These are phyloP conservation scores for Ramphastos sulfuratus DNA, from an alignment of 2,113 vertebrate species.

Conservation along the genomic window DNA sequence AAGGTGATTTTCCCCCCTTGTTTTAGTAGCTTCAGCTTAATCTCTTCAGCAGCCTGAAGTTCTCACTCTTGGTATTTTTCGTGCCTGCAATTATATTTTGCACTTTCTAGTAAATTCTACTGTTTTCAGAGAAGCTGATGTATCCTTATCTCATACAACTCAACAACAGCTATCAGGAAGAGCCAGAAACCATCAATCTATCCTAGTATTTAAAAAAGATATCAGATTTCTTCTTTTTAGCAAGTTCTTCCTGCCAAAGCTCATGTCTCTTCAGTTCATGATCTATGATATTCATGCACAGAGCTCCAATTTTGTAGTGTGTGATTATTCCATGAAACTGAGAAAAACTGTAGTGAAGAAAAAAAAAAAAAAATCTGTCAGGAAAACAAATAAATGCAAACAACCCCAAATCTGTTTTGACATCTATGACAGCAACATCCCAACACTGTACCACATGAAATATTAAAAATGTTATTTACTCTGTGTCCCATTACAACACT, in stretches of 20 bases:
- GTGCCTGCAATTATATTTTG: not conserved
- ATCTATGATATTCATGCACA: slow-evolving; percentile 94
- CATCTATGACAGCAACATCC: not conserved
- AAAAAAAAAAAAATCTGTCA: slow-evolving; percentile 41
- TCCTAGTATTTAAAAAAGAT: slow-evolving; percentile 80
- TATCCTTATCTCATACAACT: rapidly evolving
- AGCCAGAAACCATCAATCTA: not conserved
- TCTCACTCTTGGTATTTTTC: not conserved
- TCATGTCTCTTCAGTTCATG: slow-evolving; percentile 93
- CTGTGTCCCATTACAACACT: not conserved
- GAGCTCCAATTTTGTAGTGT: slow-evolving; percentile 92
- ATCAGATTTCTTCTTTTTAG: slow-evolving; percentile 93
- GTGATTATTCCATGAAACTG: slow-evolving; percentile 93
- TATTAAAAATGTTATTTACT: not conserved
- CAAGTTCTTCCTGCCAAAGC: slow-evolving; percentile 93
- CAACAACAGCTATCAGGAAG: not conserved
- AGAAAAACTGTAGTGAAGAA: slow-evolving; percentile 84
- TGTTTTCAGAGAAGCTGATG: not conserved
- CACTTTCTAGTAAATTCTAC: not conserved
- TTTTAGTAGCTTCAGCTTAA: not conserved
- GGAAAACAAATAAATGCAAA: not conserved
- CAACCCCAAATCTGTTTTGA: not conserved
- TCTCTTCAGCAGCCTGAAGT: not conserved
- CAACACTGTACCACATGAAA: not conserved
- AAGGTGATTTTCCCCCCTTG: not conserved